Conservation (phyloP, 1,140 invertebrate species). For the Microvelia longipes region DNA sequence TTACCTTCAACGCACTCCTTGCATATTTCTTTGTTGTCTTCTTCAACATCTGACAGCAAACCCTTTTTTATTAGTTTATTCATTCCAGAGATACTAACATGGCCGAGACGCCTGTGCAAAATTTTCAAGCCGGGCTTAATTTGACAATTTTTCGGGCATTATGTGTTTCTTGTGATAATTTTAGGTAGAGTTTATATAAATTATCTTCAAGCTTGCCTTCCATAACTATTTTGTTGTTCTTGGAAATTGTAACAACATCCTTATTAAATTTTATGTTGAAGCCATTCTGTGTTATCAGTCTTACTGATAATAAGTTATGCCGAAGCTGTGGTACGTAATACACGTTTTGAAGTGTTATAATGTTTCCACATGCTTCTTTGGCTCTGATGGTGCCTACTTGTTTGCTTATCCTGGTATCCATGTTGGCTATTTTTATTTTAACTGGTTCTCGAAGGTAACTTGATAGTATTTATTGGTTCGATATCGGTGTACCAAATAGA, state of each 20-base stretch:
- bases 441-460: too few relatives aligned
- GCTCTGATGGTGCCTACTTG: neutral
- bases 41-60: neutral
- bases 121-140: neutral
- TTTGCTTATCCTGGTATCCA: neutral
- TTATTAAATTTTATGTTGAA: neutral
- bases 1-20: neutral
- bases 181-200: neutral
- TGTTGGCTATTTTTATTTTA: neutral
- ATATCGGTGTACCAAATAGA: too few relatives aligned
- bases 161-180: neutral
- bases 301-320: neutral
- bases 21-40: neutral
- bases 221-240: neutral
- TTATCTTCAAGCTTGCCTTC: neutral
- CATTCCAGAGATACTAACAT: neutral
- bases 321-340: neutral
- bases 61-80: neutral
- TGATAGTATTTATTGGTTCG: too few relatives aligned
- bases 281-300: neutral
- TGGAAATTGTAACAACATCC: neutral
- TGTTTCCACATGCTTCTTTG: neutral
- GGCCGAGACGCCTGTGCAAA: neutral
- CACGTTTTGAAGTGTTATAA: neutral
- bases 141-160: neutral